Conservation (phyloP, 2,888 invertebrate genomes). For the Eupithecia tripunctaria region DNA sequence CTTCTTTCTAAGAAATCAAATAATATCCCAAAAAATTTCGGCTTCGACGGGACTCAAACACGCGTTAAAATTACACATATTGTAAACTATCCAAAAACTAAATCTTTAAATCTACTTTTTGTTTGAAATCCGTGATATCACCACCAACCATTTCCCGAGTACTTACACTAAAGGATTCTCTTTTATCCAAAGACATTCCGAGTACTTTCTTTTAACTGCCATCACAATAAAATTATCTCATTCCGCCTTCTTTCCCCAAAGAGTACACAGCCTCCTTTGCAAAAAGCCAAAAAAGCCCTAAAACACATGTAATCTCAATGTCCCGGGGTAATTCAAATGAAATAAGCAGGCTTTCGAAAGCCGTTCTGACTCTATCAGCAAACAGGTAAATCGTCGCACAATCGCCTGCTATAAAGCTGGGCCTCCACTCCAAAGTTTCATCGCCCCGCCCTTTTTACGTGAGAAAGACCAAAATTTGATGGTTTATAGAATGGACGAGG, state of each 20-base stretch:
- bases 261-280: background rate
- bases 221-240: background rate
- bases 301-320: constrained; percentile 12
- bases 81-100: background rate
- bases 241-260: background rate
- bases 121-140: background rate
- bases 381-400: constrained; percentile 30
- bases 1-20: too few species aligned
- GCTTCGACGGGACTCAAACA: too few species aligned
- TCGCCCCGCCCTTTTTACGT: background rate
- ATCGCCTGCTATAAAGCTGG: constrained; percentile 26
- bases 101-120: background rate
- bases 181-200: background rate
- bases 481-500: background rate
- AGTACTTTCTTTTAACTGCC: background rate
- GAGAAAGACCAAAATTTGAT: background rate
- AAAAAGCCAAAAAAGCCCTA: background rate
- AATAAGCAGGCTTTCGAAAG: constrained; percentile 19
- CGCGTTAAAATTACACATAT: too few species aligned
- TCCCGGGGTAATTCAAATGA: constrained; percentile 18
- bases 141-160: background rate
- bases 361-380: constrained; percentile 21
- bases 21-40: too few species aligned
- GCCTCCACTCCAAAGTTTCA: background rate
- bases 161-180: background rate